Conservation (phyloP, 2,888 invertebrate species). For the Rambutsinella grinnellia region DNA sequence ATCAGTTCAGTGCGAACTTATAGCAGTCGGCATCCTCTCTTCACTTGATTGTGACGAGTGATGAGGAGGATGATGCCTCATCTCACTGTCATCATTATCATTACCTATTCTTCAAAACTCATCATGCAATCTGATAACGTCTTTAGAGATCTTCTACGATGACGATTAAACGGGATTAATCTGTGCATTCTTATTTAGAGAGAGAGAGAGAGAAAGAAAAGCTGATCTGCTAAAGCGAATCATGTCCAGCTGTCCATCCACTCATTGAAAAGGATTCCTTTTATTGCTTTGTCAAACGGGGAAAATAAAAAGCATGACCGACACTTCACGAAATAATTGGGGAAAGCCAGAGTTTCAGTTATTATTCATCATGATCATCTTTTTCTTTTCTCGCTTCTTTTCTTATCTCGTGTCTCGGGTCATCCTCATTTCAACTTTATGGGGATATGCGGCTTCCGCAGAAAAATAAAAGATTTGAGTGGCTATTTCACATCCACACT, state of each 20-base stretch:
- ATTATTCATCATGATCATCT: too few species aligned
- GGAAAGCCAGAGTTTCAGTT: neutral
- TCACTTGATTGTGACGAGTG: neutral
- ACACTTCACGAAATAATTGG: slow-evolving; percentile 33
- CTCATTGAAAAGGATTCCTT: neutral
- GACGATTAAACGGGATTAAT: too few species aligned
- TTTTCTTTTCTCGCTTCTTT: too few species aligned
- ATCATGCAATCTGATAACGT: neutral
- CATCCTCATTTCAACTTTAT: too few species aligned
- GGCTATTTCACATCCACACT: too few species aligned
- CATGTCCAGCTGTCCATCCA: slow-evolving; percentile 46
- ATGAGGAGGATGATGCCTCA: neutral
- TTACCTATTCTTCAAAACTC: slow-evolving; percentile 16
- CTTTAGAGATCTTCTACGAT: neutral
- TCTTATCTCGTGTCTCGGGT: neutral
- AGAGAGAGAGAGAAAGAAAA: too few species aligned
- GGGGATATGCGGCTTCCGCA: too few species aligned
- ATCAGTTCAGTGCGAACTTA: neutral
- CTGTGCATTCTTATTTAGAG: neutral
- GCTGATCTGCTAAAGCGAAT: neutral
- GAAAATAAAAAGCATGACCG: slow-evolving; percentile 13
- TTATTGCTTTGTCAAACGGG: neutral
- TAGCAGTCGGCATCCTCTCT: neutral
- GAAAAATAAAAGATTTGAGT: neutral
- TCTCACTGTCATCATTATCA: slow-evolving; percentile 23